These are phyloP conservation scores for Strongylocentrotus purpuratus DNA, from an alignment of 35 echinoderm and acorn worm species.

Conservation along the genomic window DNA sequence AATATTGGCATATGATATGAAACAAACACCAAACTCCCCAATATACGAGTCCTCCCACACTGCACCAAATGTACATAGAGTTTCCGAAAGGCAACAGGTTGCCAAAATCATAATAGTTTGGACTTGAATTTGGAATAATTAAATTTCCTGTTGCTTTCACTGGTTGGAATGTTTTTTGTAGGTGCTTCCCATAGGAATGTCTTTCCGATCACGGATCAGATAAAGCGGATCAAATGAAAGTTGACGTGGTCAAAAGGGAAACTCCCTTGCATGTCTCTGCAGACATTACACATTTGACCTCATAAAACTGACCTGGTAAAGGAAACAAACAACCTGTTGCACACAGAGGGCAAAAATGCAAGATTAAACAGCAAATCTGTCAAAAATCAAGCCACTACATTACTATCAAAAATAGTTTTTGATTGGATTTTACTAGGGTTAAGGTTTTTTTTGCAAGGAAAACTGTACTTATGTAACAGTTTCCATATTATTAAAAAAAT, in stretches of 20 bases:
- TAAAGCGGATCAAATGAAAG: neutral
- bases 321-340: neutral
- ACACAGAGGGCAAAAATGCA: too few species aligned
- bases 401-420: too few species aligned
- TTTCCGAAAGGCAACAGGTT: neutral
- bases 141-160: neutral
- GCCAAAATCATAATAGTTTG: slow-evolving; percentile 16
- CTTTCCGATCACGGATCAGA: neutral
- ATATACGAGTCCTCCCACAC: neutral
- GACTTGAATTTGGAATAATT: neutral
- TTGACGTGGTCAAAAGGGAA: neutral
- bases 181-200: neutral
- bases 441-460: too few species aligned
- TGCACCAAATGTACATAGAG: neutral
- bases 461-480: too few species aligned
- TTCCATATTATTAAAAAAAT: too few species aligned
- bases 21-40: neutral
- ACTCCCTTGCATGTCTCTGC: neutral
- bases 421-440: too few species aligned
- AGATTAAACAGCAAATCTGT: too few species aligned
- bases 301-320: neutral
- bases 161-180: neutral
- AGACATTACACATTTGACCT: neutral
- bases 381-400: too few species aligned
- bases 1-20: neutral